Evolutionary conservation across 1,140 invertebrate species (phyloP), one percentile per base, ranked within the genome.

Genomic region (Drosophila nasuta): DNA sequence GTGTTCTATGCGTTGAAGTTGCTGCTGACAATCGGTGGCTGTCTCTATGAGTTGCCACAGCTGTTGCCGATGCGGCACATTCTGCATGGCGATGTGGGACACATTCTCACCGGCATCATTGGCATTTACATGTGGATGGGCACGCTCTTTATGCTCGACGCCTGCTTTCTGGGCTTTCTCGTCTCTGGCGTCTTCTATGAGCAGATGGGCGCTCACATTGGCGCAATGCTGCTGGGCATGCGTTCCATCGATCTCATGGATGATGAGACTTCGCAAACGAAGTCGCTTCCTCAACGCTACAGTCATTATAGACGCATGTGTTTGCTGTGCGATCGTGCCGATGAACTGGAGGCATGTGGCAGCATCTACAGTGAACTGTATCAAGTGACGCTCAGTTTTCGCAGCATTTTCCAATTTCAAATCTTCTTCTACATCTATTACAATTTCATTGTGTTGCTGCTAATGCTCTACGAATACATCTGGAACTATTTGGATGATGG

Each of bases 341-440:
- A 82, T 51, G 77, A 81, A 8, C 49, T 91, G 72, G 82, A 91
- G 33, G 54, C 67, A 0, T 77, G 75, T n/a, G 79, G 70, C 45
- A 5, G 35, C 7, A 83, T 91, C 52, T 91, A 91, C 30, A 73
- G 56, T 5, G 75, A 82, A 8, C 66, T 91, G 2, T 91, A 91
- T 41, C 54, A 56, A 0, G 51, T 91, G 2, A 91, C 88, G 0
- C 56, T 67, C 6, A 15, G 51, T 0, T 91, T 91, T 48, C 54
- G 79, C 5, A n/a, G 57, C 11, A 91, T 82, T 45, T 64, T 91
- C 6, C 88, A 91, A 3, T 85, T 83, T 74, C 88, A 91, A 7
- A 88, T 91, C 3, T 33, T 91, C 2, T 91, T 91, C 33, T 91
- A 82, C 46, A 75, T 91, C 5, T 91, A 89, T 35, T 81, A 82